Evolutionary conservation across 2,888 invertebrate genomes (phyloP).

Genomic region (Ptychoptera albimana): DNA sequence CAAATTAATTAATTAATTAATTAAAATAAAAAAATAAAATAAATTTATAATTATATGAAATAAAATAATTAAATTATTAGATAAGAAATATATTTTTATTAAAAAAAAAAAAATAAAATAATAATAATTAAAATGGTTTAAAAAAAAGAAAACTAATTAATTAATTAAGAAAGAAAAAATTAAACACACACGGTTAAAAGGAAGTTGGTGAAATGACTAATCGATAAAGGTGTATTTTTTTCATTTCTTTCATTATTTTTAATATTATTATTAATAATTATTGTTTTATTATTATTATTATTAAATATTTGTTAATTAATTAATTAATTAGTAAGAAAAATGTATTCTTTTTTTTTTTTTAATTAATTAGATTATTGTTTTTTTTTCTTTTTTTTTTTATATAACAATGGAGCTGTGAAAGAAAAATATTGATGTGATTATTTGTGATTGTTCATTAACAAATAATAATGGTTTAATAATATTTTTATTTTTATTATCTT

Average conservation of each 20-base stretch:
- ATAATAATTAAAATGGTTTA: too few species aligned
- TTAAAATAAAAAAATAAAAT: too few species aligned
- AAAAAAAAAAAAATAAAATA: too few species aligned
- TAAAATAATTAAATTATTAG: too few species aligned
- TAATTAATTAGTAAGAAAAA: slow-evolving; percentile 4
- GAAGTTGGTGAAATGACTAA: not conserved
- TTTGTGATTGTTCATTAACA: slow-evolving; percentile 24
- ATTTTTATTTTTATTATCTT: slow-evolving; percentile 5
- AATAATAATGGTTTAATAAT: not conserved
- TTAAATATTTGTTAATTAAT: not conserved
- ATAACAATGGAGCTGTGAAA: slow-evolving; percentile 32
- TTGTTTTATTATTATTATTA: too few species aligned
- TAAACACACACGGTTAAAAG: slow-evolving; percentile 11
- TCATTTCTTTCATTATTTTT: slow-evolving; percentile 5
- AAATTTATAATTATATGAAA: too few species aligned
- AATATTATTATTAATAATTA: too few species aligned
- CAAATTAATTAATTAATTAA: too few species aligned
- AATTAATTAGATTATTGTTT: too few species aligned
- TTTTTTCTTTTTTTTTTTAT: slow-evolving; percentile 5
- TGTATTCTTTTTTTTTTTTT: slow-evolving; percentile 2
- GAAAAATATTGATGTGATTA: slow-evolving; percentile 30
- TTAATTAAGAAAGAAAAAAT: slow-evolving; percentile 3
- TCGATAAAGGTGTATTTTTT: too few species aligned
- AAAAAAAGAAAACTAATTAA: too few species aligned
- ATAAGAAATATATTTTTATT: too few species aligned